Conservation (phyloP, 2,113 vertebrate genomes). For the Prionailurus bengalensis region DNA sequence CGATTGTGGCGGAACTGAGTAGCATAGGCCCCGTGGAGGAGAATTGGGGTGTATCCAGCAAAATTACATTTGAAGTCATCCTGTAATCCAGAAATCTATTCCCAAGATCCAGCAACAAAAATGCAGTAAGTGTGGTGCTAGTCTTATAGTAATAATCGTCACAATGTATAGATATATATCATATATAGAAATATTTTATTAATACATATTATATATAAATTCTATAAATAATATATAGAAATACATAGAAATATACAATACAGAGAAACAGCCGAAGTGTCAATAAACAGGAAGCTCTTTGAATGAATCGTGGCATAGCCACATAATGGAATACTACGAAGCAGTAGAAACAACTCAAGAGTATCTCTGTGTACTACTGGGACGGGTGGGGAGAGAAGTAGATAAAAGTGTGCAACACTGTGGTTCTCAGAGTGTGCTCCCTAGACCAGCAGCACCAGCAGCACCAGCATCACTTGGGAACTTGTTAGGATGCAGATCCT, state of each 20-base stretch:
- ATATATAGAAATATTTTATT: not conserved
- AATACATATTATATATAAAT: no score
- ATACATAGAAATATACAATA: not conserved
- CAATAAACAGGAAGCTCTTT: not conserved
- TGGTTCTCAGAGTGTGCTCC: not conserved
- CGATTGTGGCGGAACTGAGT: not conserved
- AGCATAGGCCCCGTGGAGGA: not conserved
- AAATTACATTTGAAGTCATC: not conserved
- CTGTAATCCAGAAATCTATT: not conserved
- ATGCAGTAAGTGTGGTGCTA: not conserved
- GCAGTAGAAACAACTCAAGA: not conserved
- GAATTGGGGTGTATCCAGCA: not conserved
- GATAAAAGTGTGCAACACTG: no score
- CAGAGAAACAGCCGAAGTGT: not conserved
- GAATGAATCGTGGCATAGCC: not conserved
- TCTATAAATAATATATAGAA: no score
- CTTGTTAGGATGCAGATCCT: not conserved
- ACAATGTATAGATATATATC: not conserved
- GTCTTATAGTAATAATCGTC: not conserved
- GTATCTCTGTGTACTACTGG: not conserved
- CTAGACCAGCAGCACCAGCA: not conserved
- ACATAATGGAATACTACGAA: not conserved
- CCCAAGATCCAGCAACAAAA: not conserved
- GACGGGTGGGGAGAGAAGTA: fast-evolving
- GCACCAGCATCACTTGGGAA: not conserved